Percentiles rank a stretch among this genome's conserved stretches.
Evolutionary conservation across 92 coral and sea anemone species (phyloP).

Genomic region (Plumapathes pennacea): DNA sequence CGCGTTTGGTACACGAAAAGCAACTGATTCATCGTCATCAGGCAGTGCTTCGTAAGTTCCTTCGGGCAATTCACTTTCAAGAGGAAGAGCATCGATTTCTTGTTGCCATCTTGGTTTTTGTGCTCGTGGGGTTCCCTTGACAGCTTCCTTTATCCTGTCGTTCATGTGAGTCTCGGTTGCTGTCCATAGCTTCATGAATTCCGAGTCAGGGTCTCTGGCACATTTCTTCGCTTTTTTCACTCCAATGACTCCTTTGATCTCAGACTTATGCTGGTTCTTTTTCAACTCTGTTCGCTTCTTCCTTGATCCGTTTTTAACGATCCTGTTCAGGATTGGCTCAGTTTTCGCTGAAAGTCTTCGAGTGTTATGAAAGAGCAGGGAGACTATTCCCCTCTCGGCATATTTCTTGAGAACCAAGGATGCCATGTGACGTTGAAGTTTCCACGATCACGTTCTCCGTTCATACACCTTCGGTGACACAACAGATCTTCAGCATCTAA

Average conservation of each 20-base stretch:
- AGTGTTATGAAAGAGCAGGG: too few species aligned
- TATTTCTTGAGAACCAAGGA: too few species aligned
- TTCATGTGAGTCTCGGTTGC: constrained; percentile 56
- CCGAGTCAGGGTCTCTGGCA: constrained; percentile 37
- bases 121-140: constrained; percentile 24
- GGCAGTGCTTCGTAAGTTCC: constrained; percentile 25
- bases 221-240: constrained; percentile 16
- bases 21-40: constrained; percentile 62
- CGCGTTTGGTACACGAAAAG: constrained; percentile 57
- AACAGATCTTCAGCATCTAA: too few species aligned
- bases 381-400: too few species aligned
- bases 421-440: too few species aligned
- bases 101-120: constrained; percentile 12
- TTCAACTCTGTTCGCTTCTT: too few species aligned
- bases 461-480: too few species aligned
- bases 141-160: constrained; percentile 27
- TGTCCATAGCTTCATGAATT: constrained; percentile 78
- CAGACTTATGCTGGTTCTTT: not conserved
- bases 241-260: constrained; percentile 37
- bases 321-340: too few species aligned
- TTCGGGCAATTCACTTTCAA: constrained; percentile 35
- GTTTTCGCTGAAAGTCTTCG: too few species aligned
- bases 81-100: constrained; percentile 35
- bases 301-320: too few species aligned
- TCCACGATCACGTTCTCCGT: too few species aligned